Percentiles rank a stretch among this genome's conserved stretches.
Evolutionary conservation across 2,888 invertebrate species (phyloP).

Genomic region (Lithophane leautieri): DNA sequence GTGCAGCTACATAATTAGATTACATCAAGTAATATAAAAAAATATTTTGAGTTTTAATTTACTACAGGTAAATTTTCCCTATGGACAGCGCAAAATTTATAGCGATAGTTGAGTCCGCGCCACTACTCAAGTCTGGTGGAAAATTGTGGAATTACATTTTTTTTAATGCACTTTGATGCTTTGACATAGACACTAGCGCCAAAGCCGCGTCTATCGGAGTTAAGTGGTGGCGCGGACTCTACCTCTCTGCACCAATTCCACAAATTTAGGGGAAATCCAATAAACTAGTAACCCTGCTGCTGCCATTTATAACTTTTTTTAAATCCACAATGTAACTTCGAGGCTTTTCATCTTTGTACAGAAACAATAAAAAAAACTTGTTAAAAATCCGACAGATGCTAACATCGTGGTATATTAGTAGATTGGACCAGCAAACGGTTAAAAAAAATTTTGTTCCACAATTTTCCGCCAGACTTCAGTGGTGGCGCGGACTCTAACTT

Average conservation of each 20-base stretch:
- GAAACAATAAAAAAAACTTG: neutral
- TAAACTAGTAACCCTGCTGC: slow-evolving; percentile 9
- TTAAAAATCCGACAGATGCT: neutral
- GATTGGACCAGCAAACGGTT: too few relatives aligned
- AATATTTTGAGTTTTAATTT: neutral
- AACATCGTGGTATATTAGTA: neutral
- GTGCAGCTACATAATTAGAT: neutral
- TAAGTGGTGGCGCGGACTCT: too few relatives aligned
- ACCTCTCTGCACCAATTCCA: neutral
- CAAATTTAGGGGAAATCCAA: neutral
- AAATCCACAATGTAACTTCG: slow-evolving; percentile 2
- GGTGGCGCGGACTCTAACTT: too few relatives aligned
- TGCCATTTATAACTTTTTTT: slow-evolving; percentile 27
- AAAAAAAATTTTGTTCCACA: too few relatives aligned
- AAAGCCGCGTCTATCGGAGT: too few relatives aligned
- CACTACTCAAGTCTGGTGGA: too few relatives aligned
- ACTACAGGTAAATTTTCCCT: neutral
- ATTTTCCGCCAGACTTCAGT: too few relatives aligned
- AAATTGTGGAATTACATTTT: too few relatives aligned
- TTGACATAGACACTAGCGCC: too few relatives aligned
- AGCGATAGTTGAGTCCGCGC: too few relatives aligned
- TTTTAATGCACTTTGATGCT: too few relatives aligned
- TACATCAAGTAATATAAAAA: neutral
- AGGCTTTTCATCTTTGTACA: slow-evolving; percentile 16
- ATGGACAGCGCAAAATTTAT: neutral